Evolutionary conservation across 2,797 vertebrate species (phyloP).

Genomic region (Astyanax mexicanus): DNA sequence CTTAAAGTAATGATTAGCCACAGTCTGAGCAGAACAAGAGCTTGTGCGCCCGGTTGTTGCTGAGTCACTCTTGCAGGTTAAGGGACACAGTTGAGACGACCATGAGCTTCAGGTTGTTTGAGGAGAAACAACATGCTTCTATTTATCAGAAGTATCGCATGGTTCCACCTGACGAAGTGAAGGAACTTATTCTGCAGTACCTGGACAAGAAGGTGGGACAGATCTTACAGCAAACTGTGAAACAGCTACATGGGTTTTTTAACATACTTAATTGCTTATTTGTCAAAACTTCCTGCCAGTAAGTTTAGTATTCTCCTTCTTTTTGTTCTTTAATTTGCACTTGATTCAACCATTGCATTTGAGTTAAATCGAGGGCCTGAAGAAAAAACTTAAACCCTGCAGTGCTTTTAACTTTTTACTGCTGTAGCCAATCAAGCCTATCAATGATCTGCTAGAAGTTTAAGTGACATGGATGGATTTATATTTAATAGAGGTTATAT

Average conservation of each 20-base stretch:
- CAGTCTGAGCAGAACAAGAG: neutral
- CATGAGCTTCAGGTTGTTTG: constrained; percentile 74
- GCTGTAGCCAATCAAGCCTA: neutral
- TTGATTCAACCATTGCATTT: no score
- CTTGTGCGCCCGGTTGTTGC: neutral
- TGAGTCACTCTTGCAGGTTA: neutral
- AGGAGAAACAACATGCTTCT: constrained; percentile 75
- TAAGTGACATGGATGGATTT: no score
- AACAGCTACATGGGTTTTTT: no score
- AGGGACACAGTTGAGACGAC: neutral
- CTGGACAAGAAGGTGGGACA: constrained; percentile 70
- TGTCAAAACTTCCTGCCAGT: no score
- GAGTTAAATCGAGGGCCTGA: no score
- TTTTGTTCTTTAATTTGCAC: no score
- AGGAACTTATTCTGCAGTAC: constrained; percentile 71
- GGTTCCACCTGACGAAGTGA: constrained; percentile 68
- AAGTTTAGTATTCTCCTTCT: neutral
- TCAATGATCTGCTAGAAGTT: neutral
- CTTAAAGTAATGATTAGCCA: constrained; percentile 34
- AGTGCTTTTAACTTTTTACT: neutral
- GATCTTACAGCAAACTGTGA: no score
- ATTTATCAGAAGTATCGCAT: constrained; percentile 76
- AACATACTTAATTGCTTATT: no score
- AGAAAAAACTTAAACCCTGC: neutral
- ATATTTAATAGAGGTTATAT: no score